A percentile compares a stretch with the other conserved stretches of the same genome.
Conservation (phyloP, 2,113 vertebrate genomes). For the Vombatus ursinus region DNA sequence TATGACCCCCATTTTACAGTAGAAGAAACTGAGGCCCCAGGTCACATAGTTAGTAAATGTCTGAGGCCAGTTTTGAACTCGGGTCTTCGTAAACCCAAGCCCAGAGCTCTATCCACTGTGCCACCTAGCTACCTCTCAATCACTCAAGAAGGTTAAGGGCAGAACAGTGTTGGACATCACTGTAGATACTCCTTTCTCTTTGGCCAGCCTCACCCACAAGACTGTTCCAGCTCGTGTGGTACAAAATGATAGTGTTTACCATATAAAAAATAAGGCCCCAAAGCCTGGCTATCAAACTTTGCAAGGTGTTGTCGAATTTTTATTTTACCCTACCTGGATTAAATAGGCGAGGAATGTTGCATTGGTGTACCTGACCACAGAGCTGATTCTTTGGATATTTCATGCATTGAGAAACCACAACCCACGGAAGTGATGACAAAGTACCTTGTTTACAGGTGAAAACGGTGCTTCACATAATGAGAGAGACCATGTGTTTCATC, state of each 20-base stretch:
- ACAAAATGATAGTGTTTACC: slow-evolving; percentile 8
- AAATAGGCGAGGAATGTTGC: slow-evolving; percentile 7
- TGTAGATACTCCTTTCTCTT: not conserved
- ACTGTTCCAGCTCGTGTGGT: no score
- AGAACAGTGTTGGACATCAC: not conserved
- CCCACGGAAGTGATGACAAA: not conserved
- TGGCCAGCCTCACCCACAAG: not conserved
- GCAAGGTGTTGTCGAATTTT: slow-evolving; percentile 32
- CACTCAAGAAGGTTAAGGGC: not conserved
- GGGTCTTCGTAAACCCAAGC: no score
- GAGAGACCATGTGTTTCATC: not conserved
- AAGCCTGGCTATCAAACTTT: not conserved
- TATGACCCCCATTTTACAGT: no score
- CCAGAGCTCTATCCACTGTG: no score
- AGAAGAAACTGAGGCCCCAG: no score
- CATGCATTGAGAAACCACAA: slow-evolving; percentile 32
- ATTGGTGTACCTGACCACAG: slow-evolving; percentile 11
- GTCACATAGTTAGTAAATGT: no score
- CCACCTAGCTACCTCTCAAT: no score
- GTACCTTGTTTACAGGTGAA: slow-evolving; percentile 16
- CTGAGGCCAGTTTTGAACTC: no score
- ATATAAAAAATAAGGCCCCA: not conserved
- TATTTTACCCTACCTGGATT: slow-evolving; percentile 1
- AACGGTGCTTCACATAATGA: not conserved
- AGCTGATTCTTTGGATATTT: slow-evolving; percentile 13